Evolutionary conservation across 2,888 invertebrate genomes (phyloP), one percentile per base, ranked within the genome.

Genomic region (Apodemia mormo): DNA sequence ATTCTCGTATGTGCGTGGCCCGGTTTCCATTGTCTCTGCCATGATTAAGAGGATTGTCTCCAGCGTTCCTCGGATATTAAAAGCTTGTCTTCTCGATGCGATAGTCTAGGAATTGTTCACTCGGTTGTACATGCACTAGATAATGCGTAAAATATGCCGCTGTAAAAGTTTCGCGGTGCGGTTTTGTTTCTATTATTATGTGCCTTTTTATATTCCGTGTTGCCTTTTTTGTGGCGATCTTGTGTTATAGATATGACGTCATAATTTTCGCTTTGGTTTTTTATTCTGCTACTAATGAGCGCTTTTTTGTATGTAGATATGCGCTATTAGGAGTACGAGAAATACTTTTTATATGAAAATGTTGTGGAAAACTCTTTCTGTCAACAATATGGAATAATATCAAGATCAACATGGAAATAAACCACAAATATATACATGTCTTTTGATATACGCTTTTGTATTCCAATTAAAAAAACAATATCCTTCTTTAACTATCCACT

Each of bases 11-110:
- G 86, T 90, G 88, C 88, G 89, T 92, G 92, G 90, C 92, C 92
- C 84, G 87, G 84, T 93, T 93, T 86, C 86, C 91, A 92, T 87
- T 92, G 92, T 92, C 90, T 90, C 87, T 79, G 77, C 82, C 78
- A 83, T 93, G 92, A 93, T 93, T 92, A 93, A 93, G 92, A 91
- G 92, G 91, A 93, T 93, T 93, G 92, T 93, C 92, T 92, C 90
- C 89, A 82, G 81, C 84, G 84, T 85, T 89, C 84, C 89, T 90
- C 87, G 83, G 86, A 89, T 92, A 92, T 92, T 92, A 92, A 92
- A 92, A 90, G 83, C 86, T 79, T 88, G 86, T 90, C 91, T 91
- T 91, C 83, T 82, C 80, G 77, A 77, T 78, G 79, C 78, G 79
- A 80, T 79, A 78, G 79, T 76, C 77, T 77, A 80, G 78, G 76